phyloP scores from a whole-genome alignment of 1,140 invertebrate genomes.

The Apis dorsata region DNA sequence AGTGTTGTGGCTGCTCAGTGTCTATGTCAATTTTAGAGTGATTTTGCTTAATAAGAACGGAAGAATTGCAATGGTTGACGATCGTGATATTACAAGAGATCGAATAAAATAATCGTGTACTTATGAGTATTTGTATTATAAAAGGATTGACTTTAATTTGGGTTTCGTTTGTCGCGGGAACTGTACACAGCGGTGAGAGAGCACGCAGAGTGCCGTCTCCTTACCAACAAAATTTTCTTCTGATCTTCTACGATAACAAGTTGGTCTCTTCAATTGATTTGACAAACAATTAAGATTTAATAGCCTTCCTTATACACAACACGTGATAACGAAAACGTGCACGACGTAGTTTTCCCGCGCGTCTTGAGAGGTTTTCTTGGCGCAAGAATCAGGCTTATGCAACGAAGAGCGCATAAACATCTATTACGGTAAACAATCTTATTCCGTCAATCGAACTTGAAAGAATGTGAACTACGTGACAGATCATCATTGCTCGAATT shows the following conservation, averaged over 20 bases:
- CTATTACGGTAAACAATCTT: slow-evolving; percentile 65
- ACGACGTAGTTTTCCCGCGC: slow-evolving; percentile 67
- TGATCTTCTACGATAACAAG: slow-evolving; percentile 8
- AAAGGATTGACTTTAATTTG: slow-evolving; percentile 12
- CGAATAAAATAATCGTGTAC: slow-evolving; percentile 47
- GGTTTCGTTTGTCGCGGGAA: slow-evolving; percentile 40
- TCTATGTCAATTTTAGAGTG: slow-evolving; percentile 78
- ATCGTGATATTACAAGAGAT: slow-evolving; percentile 31
- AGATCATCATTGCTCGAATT: background rate
- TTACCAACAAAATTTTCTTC: slow-evolving; percentile 33
- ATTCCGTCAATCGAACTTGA: slow-evolving; percentile 23
- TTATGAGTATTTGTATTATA: slow-evolving; percentile 18
- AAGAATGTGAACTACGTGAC: slow-evolving; percentile 23
- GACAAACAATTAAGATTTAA: background rate
- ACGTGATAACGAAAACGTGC: slow-evolving; percentile 50
- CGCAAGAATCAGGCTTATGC: slow-evolving; percentile 68
- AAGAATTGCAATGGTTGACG: slow-evolving; percentile 62
- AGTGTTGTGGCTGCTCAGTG: slow-evolving; percentile 78
- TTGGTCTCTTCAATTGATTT: background rate
- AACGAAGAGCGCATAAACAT: slow-evolving; percentile 69
- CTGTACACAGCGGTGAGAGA: slow-evolving; percentile 42
- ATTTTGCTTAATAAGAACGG: slow-evolving; percentile 61
- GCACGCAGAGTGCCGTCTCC: slow-evolving; percentile 40
- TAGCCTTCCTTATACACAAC: slow-evolving; percentile 5
- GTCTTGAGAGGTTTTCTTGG: slow-evolving; percentile 40